Evolutionary conservation across 2,113 vertebrate genomes (phyloP).

Genomic region (Lampris incognitus): DNA sequence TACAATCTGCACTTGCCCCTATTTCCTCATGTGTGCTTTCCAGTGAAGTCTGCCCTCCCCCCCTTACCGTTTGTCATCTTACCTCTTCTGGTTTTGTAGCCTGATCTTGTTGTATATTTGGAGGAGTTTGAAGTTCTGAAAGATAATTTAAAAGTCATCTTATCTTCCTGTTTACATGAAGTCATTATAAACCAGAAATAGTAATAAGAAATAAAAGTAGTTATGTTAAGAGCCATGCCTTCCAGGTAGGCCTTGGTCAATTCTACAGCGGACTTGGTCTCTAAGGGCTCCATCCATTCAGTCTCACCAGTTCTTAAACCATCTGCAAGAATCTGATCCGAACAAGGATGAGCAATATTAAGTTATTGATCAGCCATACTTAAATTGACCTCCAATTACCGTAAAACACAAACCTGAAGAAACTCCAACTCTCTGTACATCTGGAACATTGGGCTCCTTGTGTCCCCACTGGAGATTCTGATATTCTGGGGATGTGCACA

Average conservation of each 20-base stretch:
- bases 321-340: constrained; percentile 86
- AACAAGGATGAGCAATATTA: constrained; percentile 26
- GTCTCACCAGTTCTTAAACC: constrained; percentile 88
- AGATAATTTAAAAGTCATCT: background rate
- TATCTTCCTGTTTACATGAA: background rate
- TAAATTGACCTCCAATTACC: background rate
- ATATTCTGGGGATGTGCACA: constrained; percentile 86
- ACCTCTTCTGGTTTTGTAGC: constrained; percentile 81
- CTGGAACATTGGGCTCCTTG: constrained; percentile 87
- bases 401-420: constrained; percentile 85
- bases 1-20: too few relatives aligned
- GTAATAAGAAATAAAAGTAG: background rate
- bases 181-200: background rate
- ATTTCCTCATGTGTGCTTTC: too few relatives aligned
- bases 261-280: constrained; percentile 83
- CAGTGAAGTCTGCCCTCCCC: too few relatives aligned
- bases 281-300: constrained; percentile 89
- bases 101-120: constrained; percentile 78
- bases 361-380: background rate
- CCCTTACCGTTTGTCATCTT: constrained; percentile 21
- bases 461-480: constrained; percentile 86
- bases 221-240: constrained; percentile 76
- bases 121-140: constrained; percentile 86
- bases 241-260: constrained; percentile 87
- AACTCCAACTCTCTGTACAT: constrained; percentile 90